These are phyloP conservation scores for Caenorhabditis panamensis DNA, from an alignment of 2,888 invertebrate species.

Conservation along the genomic window DNA sequence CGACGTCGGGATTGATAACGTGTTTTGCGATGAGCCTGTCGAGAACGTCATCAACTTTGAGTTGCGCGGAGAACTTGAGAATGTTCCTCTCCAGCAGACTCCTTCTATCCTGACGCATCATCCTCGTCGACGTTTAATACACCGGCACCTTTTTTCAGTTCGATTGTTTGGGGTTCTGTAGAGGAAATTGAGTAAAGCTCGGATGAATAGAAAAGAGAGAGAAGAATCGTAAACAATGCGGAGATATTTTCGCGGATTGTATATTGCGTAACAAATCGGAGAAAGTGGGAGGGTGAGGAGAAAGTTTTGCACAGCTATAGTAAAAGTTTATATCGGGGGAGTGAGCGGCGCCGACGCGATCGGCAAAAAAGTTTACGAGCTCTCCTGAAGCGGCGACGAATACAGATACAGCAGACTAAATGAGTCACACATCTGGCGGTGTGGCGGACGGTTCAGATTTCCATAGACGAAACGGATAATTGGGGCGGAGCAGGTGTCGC, in stretches of 20 bases:
- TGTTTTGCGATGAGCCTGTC: slow-evolving; percentile 35
- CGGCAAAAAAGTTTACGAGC: slow-evolving; percentile 41
- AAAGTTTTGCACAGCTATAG: slow-evolving; percentile 31
- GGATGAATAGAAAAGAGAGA: not conserved
- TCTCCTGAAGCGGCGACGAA: slow-evolving; percentile 9
- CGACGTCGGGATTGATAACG: slow-evolving; percentile 52
- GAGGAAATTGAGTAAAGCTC: not conserved
- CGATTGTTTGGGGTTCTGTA: slow-evolving; percentile 20
- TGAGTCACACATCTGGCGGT: slow-evolving; percentile 41
- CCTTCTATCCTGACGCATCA: slow-evolving; percentile 62
- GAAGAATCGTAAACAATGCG: slow-evolving; percentile 23
- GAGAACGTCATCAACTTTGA: slow-evolving; percentile 36
- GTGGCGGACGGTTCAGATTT: slow-evolving; percentile 51
- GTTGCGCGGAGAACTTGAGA: slow-evolving; percentile 28
- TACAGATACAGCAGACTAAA: slow-evolving; percentile 8
- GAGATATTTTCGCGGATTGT: slow-evolving; percentile 30
- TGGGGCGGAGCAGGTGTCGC: slow-evolving; percentile 53
- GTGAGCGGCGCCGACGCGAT: not conserved
- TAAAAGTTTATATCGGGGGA: slow-evolving; percentile 23
- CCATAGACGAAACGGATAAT: slow-evolving; percentile 29
- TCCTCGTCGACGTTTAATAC: slow-evolving; percentile 24
- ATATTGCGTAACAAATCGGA: slow-evolving; percentile 51
- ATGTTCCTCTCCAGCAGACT: slow-evolving; percentile 52
- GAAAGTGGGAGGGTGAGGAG: not conserved
- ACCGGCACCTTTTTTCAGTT: slow-evolving; percentile 12